A percentile compares a stretch with the other conserved stretches of the same genome.
Evolutionary conservation across 30 jellyfish, hydroid and myxozoan genomes (phyloP).

Genomic region (Chrysaora quinquecirrha): DNA sequence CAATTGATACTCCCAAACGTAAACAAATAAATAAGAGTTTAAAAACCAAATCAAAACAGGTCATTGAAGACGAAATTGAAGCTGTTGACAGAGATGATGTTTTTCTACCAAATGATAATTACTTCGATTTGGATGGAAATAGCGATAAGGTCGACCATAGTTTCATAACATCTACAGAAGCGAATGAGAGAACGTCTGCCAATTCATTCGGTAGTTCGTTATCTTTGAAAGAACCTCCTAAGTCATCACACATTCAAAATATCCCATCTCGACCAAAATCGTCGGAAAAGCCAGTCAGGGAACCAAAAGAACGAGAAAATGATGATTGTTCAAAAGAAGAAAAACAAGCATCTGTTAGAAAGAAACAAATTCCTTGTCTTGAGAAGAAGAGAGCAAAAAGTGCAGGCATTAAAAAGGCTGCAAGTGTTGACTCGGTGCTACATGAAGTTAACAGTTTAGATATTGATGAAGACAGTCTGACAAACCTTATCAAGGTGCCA

Average conservation of each 20-base stretch:
- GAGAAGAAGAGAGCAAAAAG: constrained; percentile 10
- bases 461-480: not conserved
- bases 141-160: too few relatives aligned
- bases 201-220: too few relatives aligned
- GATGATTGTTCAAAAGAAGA: not conserved
- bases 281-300: too few relatives aligned
- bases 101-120: not conserved
- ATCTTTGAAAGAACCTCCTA: too few relatives aligned
- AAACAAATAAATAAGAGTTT: too few relatives aligned
- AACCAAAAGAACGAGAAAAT: not conserved
- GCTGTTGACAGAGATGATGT: constrained; percentile 28
- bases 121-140: not conserved
- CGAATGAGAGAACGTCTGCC: too few relatives aligned
- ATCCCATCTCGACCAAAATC: too few relatives aligned
- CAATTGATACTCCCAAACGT: too few relatives aligned
- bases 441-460: not conserved
- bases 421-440: constrained; percentile 1
- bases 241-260: too few relatives aligned
- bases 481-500: not conserved
- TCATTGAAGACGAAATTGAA: constrained; percentile 10
- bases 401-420: not conserved
- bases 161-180: too few relatives aligned
- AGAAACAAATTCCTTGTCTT: not conserved
- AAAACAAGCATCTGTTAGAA: not conserved
- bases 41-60: too few relatives aligned